Evolutionary conservation across 1,140 invertebrate species (phyloP).

Genomic region (Onthophagus taurus): DNA sequence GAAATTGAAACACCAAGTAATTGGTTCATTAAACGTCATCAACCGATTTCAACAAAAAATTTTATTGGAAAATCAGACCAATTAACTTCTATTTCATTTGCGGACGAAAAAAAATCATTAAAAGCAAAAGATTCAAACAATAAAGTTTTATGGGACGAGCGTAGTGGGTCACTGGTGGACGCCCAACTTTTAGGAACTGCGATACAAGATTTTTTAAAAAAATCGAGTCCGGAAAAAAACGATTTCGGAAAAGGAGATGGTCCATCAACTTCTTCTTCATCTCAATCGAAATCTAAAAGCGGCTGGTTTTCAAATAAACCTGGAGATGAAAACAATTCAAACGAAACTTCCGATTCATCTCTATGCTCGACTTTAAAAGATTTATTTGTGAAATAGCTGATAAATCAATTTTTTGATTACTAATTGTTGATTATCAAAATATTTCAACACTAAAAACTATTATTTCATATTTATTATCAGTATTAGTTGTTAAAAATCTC

Average conservation of each 20-base stretch:
- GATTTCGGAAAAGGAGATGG: slow-evolving; percentile 36
- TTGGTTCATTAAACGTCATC: slow-evolving; percentile 66
- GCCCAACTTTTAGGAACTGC: slow-evolving; percentile 67
- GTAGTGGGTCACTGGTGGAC: slow-evolving; percentile 64
- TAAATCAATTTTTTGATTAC: slow-evolving; percentile 4
- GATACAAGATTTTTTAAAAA: slow-evolving; percentile 67
- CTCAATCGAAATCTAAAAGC: slow-evolving; percentile 30
- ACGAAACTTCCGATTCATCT: slow-evolving; percentile 61
- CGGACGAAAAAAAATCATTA: slow-evolving; percentile 42
- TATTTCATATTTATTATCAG: neutral
- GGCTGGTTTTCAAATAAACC: slow-evolving; percentile 44
- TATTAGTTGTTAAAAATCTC: no score
- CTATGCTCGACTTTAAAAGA: slow-evolving; percentile 73
- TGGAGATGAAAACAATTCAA: slow-evolving; percentile 51
- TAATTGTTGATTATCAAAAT: neutral
- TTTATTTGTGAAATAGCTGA: slow-evolving; percentile 62
- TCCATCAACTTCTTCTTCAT: slow-evolving; percentile 25
- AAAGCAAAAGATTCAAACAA: slow-evolving; percentile 29
- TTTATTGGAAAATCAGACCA: slow-evolving; percentile 11
- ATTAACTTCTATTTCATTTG: slow-evolving; percentile 27
- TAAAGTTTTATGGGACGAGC: slow-evolving; percentile 60
- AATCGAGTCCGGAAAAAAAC: slow-evolving; percentile 37
- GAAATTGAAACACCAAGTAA: slow-evolving; percentile 36
- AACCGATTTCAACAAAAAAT: slow-evolving; percentile 42
- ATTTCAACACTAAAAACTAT: neutral